These are phyloP conservation scores for Xestia sexstrigata DNA, from an alignment of 2,888 invertebrate genomes.

Conservation along the genomic window DNA sequence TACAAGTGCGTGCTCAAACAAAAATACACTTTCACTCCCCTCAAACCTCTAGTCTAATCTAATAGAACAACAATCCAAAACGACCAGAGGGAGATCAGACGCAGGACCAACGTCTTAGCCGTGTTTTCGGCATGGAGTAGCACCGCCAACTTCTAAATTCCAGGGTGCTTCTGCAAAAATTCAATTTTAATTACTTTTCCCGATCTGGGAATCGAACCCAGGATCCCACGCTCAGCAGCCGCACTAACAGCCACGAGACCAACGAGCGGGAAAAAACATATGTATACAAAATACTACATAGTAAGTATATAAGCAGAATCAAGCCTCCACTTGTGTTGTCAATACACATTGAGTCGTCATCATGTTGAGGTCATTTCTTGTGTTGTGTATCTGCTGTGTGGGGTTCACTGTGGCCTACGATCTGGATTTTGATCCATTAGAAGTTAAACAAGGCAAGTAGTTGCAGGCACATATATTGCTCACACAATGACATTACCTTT, in stretches of 20 bases:
- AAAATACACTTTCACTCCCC: no score
- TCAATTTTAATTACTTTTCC: neutral
- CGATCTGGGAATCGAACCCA: neutral
- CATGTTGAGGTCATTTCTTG: constrained; percentile 15
- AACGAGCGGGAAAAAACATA: neutral
- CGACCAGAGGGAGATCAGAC: no score
- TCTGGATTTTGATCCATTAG: neutral
- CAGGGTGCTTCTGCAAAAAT: no score
- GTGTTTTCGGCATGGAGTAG: no score
- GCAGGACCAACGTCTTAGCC: no score
- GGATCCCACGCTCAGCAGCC: no score
- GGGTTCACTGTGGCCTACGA: neutral
- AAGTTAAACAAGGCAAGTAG: constrained; percentile 13
- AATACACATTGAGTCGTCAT: neutral
- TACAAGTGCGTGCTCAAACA: no score
- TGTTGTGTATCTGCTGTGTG: constrained; percentile 14
- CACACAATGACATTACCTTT: no score
- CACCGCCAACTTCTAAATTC: no score
- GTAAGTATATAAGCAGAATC: no score
- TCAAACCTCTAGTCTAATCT: no score
- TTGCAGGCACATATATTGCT: neutral
- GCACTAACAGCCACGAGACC: neutral
- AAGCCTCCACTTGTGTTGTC: neutral
- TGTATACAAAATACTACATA: neutral
- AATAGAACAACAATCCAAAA: no score